Base-by-base conservation (phyloP, 2,797 vertebrate species). In the Microchirus variegatus region DNA sequence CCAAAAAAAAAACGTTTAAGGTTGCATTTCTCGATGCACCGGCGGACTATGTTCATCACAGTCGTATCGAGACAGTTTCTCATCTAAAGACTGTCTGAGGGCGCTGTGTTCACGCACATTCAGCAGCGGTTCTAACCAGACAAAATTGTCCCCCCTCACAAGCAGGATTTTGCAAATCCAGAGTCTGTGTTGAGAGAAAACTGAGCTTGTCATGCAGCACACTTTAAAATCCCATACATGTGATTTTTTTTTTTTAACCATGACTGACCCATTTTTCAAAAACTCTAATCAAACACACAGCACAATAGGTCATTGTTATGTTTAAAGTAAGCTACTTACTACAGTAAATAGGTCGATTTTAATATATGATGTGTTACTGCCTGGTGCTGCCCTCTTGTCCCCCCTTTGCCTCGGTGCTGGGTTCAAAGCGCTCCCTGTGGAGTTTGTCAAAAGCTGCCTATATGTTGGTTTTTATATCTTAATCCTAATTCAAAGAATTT, bases 231-330 rank as follows among this genome's bases (percentile, higher is more conserved):
- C 86, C 87, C 41, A 45, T 57, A 75, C 90, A 89, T 86, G 89
- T 90, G 90, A 89, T 85, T 73, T 75, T 75, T 66, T 85, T 85
- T 73, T 75, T 75, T 66, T 85, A 90, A 87, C 85, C 77, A 15
- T 43, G 63, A 87, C 62, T 88, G 84, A 87, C 86, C 84, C 62
- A 75, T 81, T 88, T 85, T 14, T 42, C 9, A 14, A 79, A 77
- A 74, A 40, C 67, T 64, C 53, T 42, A 81, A 83, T 87, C 69
- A 85, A 84, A 86, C 4, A 67, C 63, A 76, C 82, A 82, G 44
- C 78, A 91, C 88, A 91, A 83, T 73, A 73, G 73, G 53, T 76
- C 67, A 73, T 89, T 89, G 84, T 90, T 77, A 35, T 56, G 17
- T 54, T 64, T 22, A 22, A 22, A 5, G 18, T 89, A 90, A 90